These are phyloP conservation scores for Plagodis dolabraria DNA, from an alignment of 2,888 invertebrate species.

Conservation along the genomic window DNA sequence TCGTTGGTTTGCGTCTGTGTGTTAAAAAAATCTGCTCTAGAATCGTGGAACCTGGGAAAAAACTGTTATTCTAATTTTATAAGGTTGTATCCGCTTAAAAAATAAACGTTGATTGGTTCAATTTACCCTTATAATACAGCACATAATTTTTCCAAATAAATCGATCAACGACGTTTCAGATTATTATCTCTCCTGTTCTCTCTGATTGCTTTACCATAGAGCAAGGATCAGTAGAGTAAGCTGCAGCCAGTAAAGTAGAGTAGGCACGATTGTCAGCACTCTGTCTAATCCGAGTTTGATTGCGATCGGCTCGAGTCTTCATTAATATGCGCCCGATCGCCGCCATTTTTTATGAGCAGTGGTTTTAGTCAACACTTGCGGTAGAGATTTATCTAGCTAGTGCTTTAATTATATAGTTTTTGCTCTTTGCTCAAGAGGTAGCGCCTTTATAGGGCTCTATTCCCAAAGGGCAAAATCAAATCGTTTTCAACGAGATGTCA, in stretches of 20 bases:
- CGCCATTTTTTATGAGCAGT: conserved; percentile 15
- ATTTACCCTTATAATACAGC: too few relatives aligned
- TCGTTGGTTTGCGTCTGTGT: too few relatives aligned
- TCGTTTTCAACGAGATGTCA: too few relatives aligned
- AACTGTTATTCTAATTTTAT: too few relatives aligned
- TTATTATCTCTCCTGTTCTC: conserved; percentile 5
- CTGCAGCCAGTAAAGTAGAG: not conserved
- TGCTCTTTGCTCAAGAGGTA: not conserved
- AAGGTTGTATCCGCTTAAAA: too few relatives aligned
- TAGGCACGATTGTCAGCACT: conserved; percentile 17
- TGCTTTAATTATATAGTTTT: conserved; percentile 10
- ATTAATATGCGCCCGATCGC: conserved; percentile 44
- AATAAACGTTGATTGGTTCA: too few relatives aligned
- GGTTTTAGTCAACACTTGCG: conserved; percentile 12
- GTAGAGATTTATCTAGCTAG: conserved; percentile 5
- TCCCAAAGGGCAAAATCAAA: too few relatives aligned
- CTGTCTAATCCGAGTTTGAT: conserved; percentile 55
- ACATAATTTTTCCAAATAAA: too few relatives aligned
- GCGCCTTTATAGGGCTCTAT: too few relatives aligned
- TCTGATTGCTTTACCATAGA: not conserved
- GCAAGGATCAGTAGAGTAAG: not conserved
- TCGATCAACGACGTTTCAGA: not conserved
- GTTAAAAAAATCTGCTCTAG: too few relatives aligned
- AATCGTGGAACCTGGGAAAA: too few relatives aligned
- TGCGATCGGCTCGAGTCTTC: conserved; percentile 47